Evolutionary conservation across 2,113 vertebrate genomes (phyloP), one percentile per base, ranked within the genome.

Genomic region (Paedocypris sp.): DNA sequence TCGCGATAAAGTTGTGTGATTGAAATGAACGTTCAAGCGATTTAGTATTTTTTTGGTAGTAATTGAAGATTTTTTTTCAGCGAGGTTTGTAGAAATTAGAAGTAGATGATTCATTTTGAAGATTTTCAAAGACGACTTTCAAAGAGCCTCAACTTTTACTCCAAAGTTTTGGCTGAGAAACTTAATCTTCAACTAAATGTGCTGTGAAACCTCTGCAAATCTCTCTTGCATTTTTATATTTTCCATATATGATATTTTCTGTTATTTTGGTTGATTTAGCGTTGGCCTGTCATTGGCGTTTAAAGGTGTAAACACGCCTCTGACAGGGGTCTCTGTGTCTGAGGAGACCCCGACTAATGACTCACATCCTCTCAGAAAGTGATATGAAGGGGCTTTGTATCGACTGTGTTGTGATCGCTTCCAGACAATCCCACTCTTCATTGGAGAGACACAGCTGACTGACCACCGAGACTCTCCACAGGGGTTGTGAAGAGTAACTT

Each of bases 331-430:
- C 74, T 25, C 16, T 5, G 70, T 75, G 79, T 80, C 74, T 75
- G 73, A 77, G 48, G 68, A 72, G 68, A 70, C 64, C 56, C 49
- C 43, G 11, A 28, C 54, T 64, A 60, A 69, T 64, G 74, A 78
- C 67, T 78, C 77, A 77, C 75, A 79, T 85, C 82, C 81, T 81
- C 70, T 73, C 66, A 25, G 49, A n/a, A 51, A 58, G 50, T 65
- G 23, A 74, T 62, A 75, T 73, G 74, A 63, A 73, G 64, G 52
- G 45, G 9, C 42, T 53, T 66, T 60, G 42, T 72, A 77, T 74
- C 77, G 76, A 61, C 75, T 53, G 43, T 71, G 53, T 42, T 56
- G 36, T n/a, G 5, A 60, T 36, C 41, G 25, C 18, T 45, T 16
- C 28, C 32, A 56, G 7, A 60, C 61, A 69, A 60, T 64, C 41